These are phyloP conservation scores for Marmota monax DNA, from an alignment of 2,113 vertebrate genomes.

Conservation along the genomic window DNA sequence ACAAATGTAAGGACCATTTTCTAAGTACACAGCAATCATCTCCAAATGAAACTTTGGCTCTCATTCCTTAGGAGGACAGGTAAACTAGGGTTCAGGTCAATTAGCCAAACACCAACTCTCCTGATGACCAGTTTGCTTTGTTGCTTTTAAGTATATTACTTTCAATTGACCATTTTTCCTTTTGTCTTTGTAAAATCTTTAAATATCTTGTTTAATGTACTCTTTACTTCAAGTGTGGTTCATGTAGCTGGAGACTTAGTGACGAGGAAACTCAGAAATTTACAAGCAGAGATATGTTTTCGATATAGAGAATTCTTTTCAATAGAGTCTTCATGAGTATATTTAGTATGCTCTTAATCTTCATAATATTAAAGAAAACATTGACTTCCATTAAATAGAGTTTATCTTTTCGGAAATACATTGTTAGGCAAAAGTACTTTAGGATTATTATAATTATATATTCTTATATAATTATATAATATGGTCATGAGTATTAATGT, in stretches of 20 bases:
- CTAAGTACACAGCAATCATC: neutral
- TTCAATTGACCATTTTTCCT: neutral
- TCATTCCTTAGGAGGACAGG: neutral
- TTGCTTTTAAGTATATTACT: neutral
- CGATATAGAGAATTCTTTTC: neutral
- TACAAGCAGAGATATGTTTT: neutral
- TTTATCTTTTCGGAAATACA: neutral
- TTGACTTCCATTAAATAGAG: neutral
- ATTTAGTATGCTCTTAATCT: neutral
- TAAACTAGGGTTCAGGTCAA: neutral
- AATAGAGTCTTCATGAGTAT: neutral
- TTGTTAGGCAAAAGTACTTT: slow-evolving; percentile 5
- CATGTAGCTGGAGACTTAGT: neutral
- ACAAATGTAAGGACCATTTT: neutral
- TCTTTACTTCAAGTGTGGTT: neutral
- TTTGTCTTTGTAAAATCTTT: slow-evolving; percentile 4
- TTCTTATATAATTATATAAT: neutral
- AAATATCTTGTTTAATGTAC: neutral
- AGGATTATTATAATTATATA: neutral
- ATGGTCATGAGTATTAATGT: neutral
- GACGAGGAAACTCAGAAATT: neutral
- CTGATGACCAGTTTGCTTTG: neutral
- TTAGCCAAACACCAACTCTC: neutral
- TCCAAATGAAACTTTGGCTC: neutral
- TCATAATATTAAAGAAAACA: slow-evolving; percentile 4